Evolutionary conservation across 2,888 invertebrate species (phyloP).

Genomic region (Dasysyrphus albostriatus): DNA sequence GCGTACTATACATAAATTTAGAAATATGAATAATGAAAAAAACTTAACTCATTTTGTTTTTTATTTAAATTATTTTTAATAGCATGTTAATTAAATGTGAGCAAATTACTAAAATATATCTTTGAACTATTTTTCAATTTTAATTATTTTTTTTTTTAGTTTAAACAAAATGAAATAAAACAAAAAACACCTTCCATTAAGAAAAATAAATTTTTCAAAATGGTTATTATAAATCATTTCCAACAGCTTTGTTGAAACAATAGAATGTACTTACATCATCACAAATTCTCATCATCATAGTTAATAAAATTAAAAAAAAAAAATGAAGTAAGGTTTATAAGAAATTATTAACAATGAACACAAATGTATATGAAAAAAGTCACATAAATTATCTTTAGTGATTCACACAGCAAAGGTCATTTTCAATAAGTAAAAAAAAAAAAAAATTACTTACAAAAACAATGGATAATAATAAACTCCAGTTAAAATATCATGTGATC

Average conservation of each 20-base stretch:
- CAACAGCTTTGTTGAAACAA: background rate
- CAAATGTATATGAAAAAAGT: background rate
- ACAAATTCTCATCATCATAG: background rate
- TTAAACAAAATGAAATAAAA: too few relatives aligned
- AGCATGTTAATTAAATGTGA: too few relatives aligned
- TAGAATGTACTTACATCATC: slow-evolving; percentile 26
- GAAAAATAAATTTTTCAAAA: background rate
- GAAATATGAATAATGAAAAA: too few relatives aligned
- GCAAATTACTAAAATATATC: too few relatives aligned
- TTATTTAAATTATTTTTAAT: too few relatives aligned
- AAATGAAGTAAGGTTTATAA: background rate
- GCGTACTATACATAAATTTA: too few relatives aligned
- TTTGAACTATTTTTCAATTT: too few relatives aligned
- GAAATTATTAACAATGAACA: background rate
- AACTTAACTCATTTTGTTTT: too few relatives aligned
- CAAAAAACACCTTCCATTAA: background rate
- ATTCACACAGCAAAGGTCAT: slow-evolving; percentile 23
- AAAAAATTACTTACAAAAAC: background rate
- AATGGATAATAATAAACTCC: background rate
- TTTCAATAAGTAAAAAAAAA: background rate
- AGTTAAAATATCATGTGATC: background rate
- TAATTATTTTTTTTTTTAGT: too few relatives aligned
- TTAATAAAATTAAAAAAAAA: background rate
- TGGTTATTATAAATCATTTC: slow-evolving; percentile 2
- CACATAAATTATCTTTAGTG: slow-evolving; percentile 22